phyloP scores from a whole-genome alignment of 2,797 vertebrate genomes.

The Hemitrygon akajei region DNA sequence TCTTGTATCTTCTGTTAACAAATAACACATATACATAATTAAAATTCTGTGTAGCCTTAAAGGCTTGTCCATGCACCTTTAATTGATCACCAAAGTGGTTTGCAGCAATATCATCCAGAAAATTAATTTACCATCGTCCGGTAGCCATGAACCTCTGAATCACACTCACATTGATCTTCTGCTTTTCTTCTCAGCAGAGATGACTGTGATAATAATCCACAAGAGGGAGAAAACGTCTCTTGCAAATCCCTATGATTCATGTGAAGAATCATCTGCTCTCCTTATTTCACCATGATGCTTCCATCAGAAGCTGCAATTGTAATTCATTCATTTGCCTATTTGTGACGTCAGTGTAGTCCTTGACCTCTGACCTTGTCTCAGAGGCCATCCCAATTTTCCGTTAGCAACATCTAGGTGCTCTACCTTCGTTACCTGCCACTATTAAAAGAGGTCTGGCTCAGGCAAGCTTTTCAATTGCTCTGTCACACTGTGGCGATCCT shows the following conservation, averaged over 20 bases:
- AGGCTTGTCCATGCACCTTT: constrained; percentile 1
- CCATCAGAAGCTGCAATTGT: constrained; percentile 18
- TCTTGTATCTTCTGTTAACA: constrained; percentile 18
- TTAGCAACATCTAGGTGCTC: constrained; percentile 22
- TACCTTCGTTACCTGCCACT: constrained; percentile 1
- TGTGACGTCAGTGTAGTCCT: constrained; percentile 23
- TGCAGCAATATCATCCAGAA: constrained; percentile 11
- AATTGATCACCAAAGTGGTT: neutral
- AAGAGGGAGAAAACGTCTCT: constrained; percentile 37
- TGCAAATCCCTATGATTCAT: constrained; percentile 28
- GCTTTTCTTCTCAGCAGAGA: constrained; percentile 24
- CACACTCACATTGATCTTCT: constrained; percentile 11
- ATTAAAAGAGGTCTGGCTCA: neutral
- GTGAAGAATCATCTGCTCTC: constrained; percentile 28
- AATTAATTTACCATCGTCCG: neutral
- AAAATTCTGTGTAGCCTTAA: constrained; percentile 24
- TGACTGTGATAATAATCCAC: constrained; percentile 21
- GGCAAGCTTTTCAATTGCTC: neutral
- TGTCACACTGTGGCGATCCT: neutral
- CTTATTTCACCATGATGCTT: neutral
- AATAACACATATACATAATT: constrained; percentile 20
- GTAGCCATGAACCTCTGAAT: neutral
- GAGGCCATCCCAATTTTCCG: neutral
- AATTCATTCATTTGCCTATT: constrained; percentile 15
- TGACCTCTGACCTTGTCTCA: constrained; percentile 34